Evolutionary conservation across 2,113 vertebrate species (phyloP).

Genomic region (Rhabdornis inornatus): DNA sequence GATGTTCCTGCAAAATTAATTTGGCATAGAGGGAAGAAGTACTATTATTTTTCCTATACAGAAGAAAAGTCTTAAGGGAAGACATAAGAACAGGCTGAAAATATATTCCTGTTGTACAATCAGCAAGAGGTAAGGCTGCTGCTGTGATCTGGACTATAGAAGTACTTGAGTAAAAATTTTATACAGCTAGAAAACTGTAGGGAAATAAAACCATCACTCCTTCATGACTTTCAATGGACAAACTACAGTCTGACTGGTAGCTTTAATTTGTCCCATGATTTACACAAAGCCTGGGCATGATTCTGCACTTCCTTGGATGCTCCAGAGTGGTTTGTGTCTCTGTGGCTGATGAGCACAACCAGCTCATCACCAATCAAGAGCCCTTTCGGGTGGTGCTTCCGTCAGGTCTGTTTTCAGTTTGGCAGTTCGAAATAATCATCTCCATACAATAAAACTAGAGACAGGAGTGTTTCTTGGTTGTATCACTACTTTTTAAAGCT

Average conservation of each 20-base stretch:
- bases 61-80: background rate
- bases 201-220: background rate
- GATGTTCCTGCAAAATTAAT: background rate
- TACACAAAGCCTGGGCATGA: background rate
- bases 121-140: background rate
- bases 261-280: background rate
- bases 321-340: background rate
- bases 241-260: background rate
- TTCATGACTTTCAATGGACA: background rate
- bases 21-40: background rate
- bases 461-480: background rate
- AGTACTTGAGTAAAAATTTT: background rate
- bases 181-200: background rate
- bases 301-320: background rate
- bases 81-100: background rate
- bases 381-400: background rate
- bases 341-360: background rate
- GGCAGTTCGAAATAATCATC: background rate
- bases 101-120: background rate
- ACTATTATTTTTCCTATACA: background rate
- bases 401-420: background rate
- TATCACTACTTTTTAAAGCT: background rate
- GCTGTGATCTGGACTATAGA: background rate
- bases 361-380: background rate
- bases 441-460: background rate